A percentile compares a stretch with the other conserved stretches of the same genome.
Conservation (phyloP, 2,113 vertebrate genomes). For the Sinocyclocheilus anshuiensis region DNA sequence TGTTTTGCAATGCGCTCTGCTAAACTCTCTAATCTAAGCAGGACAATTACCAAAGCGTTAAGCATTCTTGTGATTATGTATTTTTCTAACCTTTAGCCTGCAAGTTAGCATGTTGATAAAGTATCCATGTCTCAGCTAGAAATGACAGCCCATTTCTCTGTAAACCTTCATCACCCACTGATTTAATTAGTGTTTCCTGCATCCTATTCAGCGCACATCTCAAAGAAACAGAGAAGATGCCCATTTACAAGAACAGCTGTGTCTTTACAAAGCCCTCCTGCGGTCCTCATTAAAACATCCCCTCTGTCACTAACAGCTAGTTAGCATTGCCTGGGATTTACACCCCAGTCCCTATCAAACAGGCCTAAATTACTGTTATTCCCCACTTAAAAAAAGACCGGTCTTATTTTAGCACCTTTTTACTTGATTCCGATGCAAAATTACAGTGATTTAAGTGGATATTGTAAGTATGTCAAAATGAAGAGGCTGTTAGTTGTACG, state of each 20-base stretch:
- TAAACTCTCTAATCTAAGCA: background rate
- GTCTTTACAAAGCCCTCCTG: slow-evolving; percentile 19
- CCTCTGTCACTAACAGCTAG: slow-evolving; percentile 36
- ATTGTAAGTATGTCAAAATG: slow-evolving; percentile 3
- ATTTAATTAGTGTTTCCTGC: slow-evolving; percentile 26
- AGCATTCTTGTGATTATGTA: background rate
- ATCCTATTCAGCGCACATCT: background rate
- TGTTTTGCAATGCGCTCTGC: background rate
- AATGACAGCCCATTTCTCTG: slow-evolving; percentile 45
- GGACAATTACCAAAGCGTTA: background rate
- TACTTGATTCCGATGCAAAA: background rate
- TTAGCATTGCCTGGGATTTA: slow-evolving; percentile 27
- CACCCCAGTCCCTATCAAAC: slow-evolving; percentile 17
- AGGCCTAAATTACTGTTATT: slow-evolving; percentile 13
- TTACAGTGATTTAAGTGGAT: slow-evolving; percentile 15
- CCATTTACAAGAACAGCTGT: slow-evolving; percentile 21
- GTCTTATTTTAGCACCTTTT: slow-evolving; percentile 3
- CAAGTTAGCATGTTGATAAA: background rate
- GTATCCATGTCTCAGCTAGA: slow-evolving; percentile 34
- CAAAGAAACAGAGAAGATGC: slow-evolving; percentile 1
- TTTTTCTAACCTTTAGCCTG: background rate
- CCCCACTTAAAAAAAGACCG: background rate
- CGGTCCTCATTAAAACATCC: slow-evolving; percentile 16
- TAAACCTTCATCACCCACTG: slow-evolving; percentile 13
- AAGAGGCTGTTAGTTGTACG: background rate